Conservation (phyloP, 2,797 vertebrate species). For the Huso huso region DNA sequence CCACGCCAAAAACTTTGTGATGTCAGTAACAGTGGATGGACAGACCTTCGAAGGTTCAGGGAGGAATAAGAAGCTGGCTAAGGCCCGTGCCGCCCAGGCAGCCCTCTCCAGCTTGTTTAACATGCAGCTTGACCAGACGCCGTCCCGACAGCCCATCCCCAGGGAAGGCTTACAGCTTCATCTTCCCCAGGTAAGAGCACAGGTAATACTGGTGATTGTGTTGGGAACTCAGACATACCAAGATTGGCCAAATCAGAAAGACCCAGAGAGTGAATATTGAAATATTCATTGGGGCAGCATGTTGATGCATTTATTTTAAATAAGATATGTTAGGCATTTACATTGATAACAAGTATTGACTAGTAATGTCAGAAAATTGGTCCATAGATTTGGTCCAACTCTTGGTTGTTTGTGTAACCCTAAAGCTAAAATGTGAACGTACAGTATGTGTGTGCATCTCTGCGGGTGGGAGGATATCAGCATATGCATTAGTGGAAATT, state of each 20-base stretch:
- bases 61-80: slow-evolving; percentile 94
- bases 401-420: too few relatives aligned
- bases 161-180: slow-evolving; percentile 92
- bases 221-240: neutral
- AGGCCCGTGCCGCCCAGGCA: slow-evolving; percentile 89
- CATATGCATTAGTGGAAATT: too few relatives aligned
- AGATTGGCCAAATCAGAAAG: neutral
- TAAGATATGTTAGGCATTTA: too few relatives aligned
- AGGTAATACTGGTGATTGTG: neutral
- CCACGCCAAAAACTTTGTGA: slow-evolving; percentile 96
- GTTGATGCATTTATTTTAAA: too few relatives aligned
- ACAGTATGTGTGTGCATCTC: too few relatives aligned
- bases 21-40: slow-evolving; percentile 88
- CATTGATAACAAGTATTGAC: neutral
- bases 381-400: too few relatives aligned
- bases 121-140: slow-evolving; percentile 94
- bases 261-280: neutral
- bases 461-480: too few relatives aligned
- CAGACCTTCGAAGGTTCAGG: slow-evolving; percentile 93
- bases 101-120: slow-evolving; percentile 88
- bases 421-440: too few relatives aligned
- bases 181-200: slow-evolving; percentile 80
- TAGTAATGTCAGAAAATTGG: too few relatives aligned
- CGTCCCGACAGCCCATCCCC: slow-evolving; percentile 88
- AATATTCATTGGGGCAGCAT: too few relatives aligned